These are phyloP conservation scores for Bradypus variegatus DNA, from an alignment of 2,797 vertebrate species.

Conservation along the genomic window DNA sequence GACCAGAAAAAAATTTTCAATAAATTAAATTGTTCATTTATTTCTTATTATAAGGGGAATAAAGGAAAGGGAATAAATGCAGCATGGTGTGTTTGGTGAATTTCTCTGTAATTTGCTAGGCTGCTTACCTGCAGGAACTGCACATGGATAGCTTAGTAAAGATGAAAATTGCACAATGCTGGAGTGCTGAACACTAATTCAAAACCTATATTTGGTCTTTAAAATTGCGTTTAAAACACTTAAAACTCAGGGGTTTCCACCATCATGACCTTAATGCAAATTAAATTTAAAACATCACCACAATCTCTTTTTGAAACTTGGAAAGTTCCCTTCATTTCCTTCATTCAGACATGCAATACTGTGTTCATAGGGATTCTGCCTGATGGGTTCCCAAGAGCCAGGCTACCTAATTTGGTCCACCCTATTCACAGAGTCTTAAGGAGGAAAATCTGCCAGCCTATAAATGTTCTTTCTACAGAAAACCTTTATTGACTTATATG, in stretches of 20 bases:
- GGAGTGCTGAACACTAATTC: not conserved
- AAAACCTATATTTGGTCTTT: not conserved
- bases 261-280: slow-evolving; percentile 24
- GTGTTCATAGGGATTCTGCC: not conserved
- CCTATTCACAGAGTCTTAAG: slow-evolving; percentile 24
- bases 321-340: not conserved
- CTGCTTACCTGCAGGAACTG: not conserved
- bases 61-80: not conserved
- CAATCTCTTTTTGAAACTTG: not conserved
- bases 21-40: not conserved
- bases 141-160: not conserved
- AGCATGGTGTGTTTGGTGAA: not conserved
- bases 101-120: not conserved
- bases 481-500: slow-evolving; percentile 55
- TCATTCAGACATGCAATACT: not conserved
- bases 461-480: slow-evolving; percentile 54
- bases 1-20: slow-evolving; percentile 5
- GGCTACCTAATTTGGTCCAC: slow-evolving; percentile 4
- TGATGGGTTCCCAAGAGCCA: not conserved
- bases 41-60: not conserved
- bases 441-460: slow-evolving; percentile 40
- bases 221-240: slow-evolving; percentile 26
- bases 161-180: not conserved
- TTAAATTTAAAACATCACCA: slow-evolving; percentile 21
- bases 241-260: not conserved